These are phyloP conservation scores for Pantelozetes paolii DNA, from an alignment of 2,888 invertebrate genomes.

Conservation along the genomic window DNA sequence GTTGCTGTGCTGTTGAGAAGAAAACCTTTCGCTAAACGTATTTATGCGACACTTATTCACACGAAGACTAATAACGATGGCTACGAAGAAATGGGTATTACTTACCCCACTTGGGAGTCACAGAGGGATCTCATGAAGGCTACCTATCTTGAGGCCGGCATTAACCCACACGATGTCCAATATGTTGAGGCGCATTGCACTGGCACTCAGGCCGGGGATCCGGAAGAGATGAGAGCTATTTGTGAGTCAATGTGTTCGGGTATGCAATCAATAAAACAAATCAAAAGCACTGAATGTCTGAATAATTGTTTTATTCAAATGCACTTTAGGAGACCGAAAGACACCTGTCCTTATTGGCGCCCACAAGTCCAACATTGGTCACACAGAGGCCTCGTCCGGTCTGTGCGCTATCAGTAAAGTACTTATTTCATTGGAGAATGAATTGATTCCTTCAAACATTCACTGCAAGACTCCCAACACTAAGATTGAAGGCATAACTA, in stretches of 20 bases:
- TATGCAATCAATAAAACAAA: constrained; percentile 50
- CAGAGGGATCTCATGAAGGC: constrained; percentile 60
- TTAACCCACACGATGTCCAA: constrained; percentile 55
- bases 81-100: constrained; percentile 81
- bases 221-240: constrained; percentile 57
- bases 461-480: constrained; percentile 56
- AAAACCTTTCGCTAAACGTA: constrained; percentile 66
- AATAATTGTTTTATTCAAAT: background rate
- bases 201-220: constrained; percentile 58
- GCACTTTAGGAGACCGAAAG: constrained; percentile 55
- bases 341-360: constrained; percentile 86
- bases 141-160: constrained; percentile 47
- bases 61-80: constrained; percentile 91
- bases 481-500: constrained; percentile 55
- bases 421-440: constrained; percentile 55
- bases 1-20: constrained; percentile 69
- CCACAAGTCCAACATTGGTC: constrained; percentile 98
- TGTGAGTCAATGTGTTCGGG: constrained; percentile 48
- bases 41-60: constrained; percentile 80
- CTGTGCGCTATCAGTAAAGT: constrained; percentile 56
- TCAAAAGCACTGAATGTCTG: background rate
- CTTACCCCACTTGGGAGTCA: constrained; percentile 73
- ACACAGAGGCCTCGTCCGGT: constrained; percentile 68
- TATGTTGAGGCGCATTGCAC: constrained; percentile 60
- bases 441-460: constrained; percentile 56